Conservation (phyloP, 2,797 vertebrate species). For the Loris lydekkerianus region DNA sequence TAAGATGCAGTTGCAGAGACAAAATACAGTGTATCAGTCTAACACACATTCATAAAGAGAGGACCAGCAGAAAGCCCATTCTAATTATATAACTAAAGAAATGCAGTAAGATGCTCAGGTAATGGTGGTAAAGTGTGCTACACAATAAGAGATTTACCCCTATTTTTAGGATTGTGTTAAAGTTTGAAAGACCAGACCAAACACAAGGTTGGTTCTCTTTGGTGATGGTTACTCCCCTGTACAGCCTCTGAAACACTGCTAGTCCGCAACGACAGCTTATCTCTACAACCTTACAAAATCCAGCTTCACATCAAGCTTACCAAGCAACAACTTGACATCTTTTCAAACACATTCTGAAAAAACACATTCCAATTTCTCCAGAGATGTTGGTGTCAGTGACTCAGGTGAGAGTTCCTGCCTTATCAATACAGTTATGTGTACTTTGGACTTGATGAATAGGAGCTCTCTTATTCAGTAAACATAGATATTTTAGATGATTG, state of each 20-base stretch:
- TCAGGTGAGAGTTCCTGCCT: not conserved
- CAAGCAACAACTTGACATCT: not conserved
- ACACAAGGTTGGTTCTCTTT: not conserved
- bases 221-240: not conserved
- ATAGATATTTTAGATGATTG: not conserved
- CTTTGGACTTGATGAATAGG: not conserved
- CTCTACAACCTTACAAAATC: not conserved
- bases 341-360: constrained; percentile 33
- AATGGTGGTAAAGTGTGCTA: not conserved
- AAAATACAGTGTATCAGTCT: not conserved
- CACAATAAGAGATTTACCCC: not conserved
- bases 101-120: not conserved
- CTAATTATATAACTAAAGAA: not conserved
- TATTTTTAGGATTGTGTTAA: not conserved
- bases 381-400: not conserved
- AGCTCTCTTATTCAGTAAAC: not conserved
- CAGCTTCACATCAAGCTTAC: not conserved
- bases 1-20: not conserved
- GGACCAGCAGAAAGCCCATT: not conserved
- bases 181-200: not conserved
- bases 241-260: not conserved
- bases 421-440: not conserved
- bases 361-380: constrained; percentile 46
- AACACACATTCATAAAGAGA: not conserved
- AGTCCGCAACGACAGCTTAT: not conserved